Percentiles rank a stretch among this genome's conserved stretches.
These are phyloP conservation scores for Scalopus aquaticus DNA, from an alignment of 2,113 vertebrate species.

Conservation along the genomic window DNA sequence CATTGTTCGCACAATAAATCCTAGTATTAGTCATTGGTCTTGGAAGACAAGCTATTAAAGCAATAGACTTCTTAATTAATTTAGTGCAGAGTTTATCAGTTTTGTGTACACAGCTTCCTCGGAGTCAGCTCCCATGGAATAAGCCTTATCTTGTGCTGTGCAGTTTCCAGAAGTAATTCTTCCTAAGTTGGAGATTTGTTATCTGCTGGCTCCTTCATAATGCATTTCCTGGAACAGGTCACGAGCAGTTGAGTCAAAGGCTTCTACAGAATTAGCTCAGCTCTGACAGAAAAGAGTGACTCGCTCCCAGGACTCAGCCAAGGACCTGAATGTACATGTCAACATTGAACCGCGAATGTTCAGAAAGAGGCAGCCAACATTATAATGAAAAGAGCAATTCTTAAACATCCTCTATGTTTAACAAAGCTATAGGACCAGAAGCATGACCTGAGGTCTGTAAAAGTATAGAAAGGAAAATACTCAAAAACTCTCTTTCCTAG, in stretches of 20 bases:
- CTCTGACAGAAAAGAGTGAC: conserved; percentile 6
- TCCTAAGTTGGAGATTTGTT: conserved; percentile 72
- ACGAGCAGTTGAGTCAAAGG: conserved; percentile 63
- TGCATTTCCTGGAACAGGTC: conserved; percentile 76
- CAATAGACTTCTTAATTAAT: conserved; percentile 71
- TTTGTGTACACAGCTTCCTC: conserved; percentile 33
- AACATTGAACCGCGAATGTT: not conserved
- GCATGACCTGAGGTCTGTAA: not conserved
- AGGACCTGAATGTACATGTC: not conserved
- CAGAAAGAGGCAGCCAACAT: not conserved
- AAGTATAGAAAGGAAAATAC: not conserved
- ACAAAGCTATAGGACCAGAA: not conserved
- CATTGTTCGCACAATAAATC: conserved; percentile 40
- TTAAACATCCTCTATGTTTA: not conserved
- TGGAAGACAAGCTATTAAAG: conserved; percentile 64
- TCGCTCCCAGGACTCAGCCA: not conserved
- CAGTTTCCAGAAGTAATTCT: conserved; percentile 79
- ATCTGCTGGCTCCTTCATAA: conserved; percentile 64
- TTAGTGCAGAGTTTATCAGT: conserved; percentile 73
- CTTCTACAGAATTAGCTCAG: conserved; percentile 61
- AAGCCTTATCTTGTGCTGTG: conserved; percentile 65
- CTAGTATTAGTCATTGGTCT: conserved; percentile 43
- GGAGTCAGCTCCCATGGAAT: conserved; percentile 49
- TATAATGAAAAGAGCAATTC: not conserved
- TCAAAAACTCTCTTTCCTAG: not conserved